Evolutionary conservation across 2,113 vertebrate species (phyloP).

Genomic region (Microtus richardsoni): DNA sequence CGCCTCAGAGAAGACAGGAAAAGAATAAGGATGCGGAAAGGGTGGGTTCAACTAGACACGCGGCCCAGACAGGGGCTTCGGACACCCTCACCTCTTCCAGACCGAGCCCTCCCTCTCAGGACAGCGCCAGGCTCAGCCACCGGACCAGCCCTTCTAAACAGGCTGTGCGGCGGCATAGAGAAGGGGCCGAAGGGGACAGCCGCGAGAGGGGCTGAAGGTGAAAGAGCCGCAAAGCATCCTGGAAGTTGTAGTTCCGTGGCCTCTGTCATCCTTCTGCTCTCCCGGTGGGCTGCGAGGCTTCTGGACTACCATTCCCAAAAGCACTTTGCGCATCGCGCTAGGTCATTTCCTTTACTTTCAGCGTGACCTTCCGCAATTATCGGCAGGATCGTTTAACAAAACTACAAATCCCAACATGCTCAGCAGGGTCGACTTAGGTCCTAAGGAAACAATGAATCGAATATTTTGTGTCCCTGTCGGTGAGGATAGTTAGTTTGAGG

Average conservation of each 20-base stretch:
- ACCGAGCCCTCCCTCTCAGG: slow-evolving; percentile 70
- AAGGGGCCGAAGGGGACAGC: slow-evolving; percentile 2
- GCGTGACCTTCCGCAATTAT: slow-evolving; percentile 46
- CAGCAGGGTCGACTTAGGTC: background rate
- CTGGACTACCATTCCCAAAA: slow-evolving; percentile 78
- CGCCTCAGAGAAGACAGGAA: background rate
- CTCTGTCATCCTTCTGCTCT: accelerated
- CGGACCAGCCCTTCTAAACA: slow-evolving; percentile 12
- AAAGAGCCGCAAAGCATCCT: background rate
- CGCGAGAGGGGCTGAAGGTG: background rate
- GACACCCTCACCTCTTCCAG: slow-evolving; percentile 78
- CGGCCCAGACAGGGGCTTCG: background rate
- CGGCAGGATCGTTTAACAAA: background rate
- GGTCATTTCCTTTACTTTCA: slow-evolving; percentile 41
- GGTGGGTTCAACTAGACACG: background rate
- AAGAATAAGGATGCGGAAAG: background rate
- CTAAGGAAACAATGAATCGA: slow-evolving; percentile 1
- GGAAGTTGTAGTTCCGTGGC: slow-evolving; percentile 70
- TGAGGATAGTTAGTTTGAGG: background rate
- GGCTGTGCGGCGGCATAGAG: background rate
- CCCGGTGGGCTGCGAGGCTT: accelerated
- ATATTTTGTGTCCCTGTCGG: background rate
- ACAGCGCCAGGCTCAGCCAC: slow-evolving; percentile 36
- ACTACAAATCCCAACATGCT: slow-evolving; percentile 64
- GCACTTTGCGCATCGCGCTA: accelerated